Base-by-base conservation (phyloP, 2,113 vertebrate species). In the Daphoenositta chrysoptera region DNA sequence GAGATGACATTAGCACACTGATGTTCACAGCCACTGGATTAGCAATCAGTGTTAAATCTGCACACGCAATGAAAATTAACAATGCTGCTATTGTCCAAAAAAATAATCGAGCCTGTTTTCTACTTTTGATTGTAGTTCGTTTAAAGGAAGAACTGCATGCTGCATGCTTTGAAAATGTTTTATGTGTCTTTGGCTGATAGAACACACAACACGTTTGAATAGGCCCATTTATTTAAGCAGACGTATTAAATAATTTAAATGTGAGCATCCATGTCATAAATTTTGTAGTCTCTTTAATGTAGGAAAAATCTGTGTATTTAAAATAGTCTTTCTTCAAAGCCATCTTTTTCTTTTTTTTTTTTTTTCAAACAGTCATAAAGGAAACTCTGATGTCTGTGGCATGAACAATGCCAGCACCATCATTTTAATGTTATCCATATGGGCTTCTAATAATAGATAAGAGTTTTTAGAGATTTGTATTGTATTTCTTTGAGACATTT, bases 361-460 rank as follows among this genome's bases (percentile, higher is more conserved):
- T 95, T 92, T 89, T 96, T 69, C 71, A 82, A 96, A 92, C 66
- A 97, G 87, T 97, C 94, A 95, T 97, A 97, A 98, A 97, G 96
- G 97, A 97, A 95, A 97, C 94, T 96, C 93, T 96, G 94, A 97
- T 98, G 97, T 98, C 96, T 97, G 96, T 96, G 94, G 91, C 96
- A 95, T 93, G 97, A 98, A 98, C 98, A 98, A 98, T 97, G 96
- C 92, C 96, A 97, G 96, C 89, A 98, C 98, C 98, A 98, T 99
- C 98, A 98, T 98, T 99, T 99, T 99, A 98, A 98, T 98, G 98
- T 98, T 98, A 98, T 98, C 98, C 98, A 98, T 98, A 98, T 98
- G 98, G 98, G 98, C 97, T 98, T 98, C 98, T 98, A 98, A 98
- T 98, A 98, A 97, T 98, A 98, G 97, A 97, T 97, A 98, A 98